A percentile compares a stretch with the other conserved stretches of the same genome.
These are phyloP conservation scores for Idaea biselata DNA, from an alignment of 2,888 invertebrate species.

Conservation along the genomic window DNA sequence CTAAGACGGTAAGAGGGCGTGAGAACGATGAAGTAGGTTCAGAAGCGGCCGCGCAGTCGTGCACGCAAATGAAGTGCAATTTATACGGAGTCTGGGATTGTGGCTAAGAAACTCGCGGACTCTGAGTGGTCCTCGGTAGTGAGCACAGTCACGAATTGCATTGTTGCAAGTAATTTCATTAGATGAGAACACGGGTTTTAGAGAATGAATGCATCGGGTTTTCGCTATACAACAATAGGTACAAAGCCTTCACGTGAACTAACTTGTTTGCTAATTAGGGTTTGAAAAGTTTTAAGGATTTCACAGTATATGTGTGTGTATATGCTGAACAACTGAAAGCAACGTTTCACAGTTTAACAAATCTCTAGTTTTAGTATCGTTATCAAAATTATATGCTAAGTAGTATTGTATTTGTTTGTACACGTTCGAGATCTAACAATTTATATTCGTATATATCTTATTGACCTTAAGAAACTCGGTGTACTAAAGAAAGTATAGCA, in stretches of 20 bases:
- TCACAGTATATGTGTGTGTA: background rate
- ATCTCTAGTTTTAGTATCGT: no score
- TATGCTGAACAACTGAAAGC: no score
- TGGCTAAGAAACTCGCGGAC: constrained; percentile 49
- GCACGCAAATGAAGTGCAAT: constrained; percentile 73
- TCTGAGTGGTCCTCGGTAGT: constrained; percentile 35
- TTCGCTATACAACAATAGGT: constrained; percentile 10
- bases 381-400: background rate
- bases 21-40: constrained; percentile 54
- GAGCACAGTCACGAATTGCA: constrained; percentile 56
- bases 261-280: background rate
- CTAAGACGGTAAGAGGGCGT: constrained; percentile 51
- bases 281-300: constrained; percentile 14
- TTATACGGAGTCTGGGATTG: constrained; percentile 56
- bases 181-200: constrained; percentile 36
- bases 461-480: constrained; percentile 8
- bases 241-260: background rate
- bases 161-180: constrained; percentile 68
- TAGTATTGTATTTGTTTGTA: background rate
- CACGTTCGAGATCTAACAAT: background rate
- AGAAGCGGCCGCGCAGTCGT: constrained; percentile 45
- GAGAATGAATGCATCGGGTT: constrained; percentile 16
- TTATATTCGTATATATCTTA: background rate
- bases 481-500: constrained; percentile 26
- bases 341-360: no score